These are phyloP conservation scores for Achlya flavicornis DNA, from an alignment of 2,888 invertebrate species.

Conservation along the genomic window DNA sequence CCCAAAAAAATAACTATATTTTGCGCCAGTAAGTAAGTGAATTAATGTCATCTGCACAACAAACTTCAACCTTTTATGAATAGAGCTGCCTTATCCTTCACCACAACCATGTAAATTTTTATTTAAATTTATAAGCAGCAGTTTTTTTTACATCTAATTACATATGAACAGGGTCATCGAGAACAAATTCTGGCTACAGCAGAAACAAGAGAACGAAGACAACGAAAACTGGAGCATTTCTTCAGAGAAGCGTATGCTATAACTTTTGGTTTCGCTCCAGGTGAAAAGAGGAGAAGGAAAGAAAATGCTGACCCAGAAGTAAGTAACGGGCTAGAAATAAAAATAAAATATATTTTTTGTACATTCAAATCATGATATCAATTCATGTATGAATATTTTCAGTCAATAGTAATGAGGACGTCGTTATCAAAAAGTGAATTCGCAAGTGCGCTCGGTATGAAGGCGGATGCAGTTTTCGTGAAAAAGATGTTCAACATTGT, in stretches of 20 bases:
- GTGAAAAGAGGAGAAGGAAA: conserved; percentile 90
- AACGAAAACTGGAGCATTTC: conserved; percentile 96
- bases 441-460: conserved; percentile 97
- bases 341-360: not conserved
- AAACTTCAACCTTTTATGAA: not conserved
- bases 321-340: conserved; percentile 14
- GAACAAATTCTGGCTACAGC: conserved; percentile 95
- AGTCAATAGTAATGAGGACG: conserved; percentile 95
- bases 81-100: no score
- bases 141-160: not conserved
- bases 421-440: conserved; percentile 96
- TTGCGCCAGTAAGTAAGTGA: no score
- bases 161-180: conserved; percentile 84
- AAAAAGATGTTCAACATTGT: conserved; percentile 99
- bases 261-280: conserved; percentile 94
- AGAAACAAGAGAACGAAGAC: conserved; percentile 96
- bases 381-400: conserved; percentile 33
- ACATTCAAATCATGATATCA: not conserved
- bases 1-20: not conserved
- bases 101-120: not conserved
- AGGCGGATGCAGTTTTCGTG: conserved; percentile 96
- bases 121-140: not conserved
- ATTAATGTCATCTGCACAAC: no score
- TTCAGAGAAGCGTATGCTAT: conserved; percentile 97
- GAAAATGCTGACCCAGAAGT: conserved; percentile 92